phyloP scores from a whole-genome alignment of 2,113 vertebrate species.

The Pseudolaguvia tuberculata region DNA sequence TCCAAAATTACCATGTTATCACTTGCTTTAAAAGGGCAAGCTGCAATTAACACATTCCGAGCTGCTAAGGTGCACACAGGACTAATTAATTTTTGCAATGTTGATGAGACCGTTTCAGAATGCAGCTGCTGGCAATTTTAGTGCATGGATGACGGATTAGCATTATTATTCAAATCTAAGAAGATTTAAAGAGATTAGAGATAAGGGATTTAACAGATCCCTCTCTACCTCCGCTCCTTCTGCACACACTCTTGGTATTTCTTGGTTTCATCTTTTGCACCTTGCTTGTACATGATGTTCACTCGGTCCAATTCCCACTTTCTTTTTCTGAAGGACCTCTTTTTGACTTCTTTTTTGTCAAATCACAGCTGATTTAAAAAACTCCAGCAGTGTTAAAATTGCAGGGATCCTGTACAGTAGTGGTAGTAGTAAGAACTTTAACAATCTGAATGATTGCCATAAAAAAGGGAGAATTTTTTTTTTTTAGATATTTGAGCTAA shows the following conservation, averaged over 20 bases:
- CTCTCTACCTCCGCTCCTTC: no score
- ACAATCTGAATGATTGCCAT: conserved; percentile 1
- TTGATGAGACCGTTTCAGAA: background rate
- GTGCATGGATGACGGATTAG: no score
- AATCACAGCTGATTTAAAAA: conserved; percentile 8
- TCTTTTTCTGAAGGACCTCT: background rate
- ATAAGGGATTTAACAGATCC: background rate
- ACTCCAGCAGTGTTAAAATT: background rate
- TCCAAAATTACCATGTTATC: conserved; percentile 10
- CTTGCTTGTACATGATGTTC: conserved; percentile 13
- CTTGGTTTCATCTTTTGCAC: background rate
- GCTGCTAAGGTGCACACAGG: background rate
- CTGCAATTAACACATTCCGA: conserved; percentile 6
- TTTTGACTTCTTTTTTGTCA: background rate
- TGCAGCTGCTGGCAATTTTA: conserved; percentile 1
- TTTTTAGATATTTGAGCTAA: background rate
- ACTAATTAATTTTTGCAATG: conserved; percentile 1
- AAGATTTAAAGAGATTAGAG: background rate
- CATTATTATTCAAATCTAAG: background rate
- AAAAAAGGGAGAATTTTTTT: background rate
- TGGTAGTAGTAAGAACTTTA: background rate
- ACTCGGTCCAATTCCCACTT: background rate
- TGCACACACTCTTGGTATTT: background rate
- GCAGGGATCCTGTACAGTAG: conserved; percentile 6
- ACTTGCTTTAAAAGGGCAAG: conserved; percentile 9